A percentile compares a stretch with the other conserved stretches of the same genome.
Conservation (phyloP, 1,140 invertebrate genomes). For the Bombus pascuorum region DNA sequence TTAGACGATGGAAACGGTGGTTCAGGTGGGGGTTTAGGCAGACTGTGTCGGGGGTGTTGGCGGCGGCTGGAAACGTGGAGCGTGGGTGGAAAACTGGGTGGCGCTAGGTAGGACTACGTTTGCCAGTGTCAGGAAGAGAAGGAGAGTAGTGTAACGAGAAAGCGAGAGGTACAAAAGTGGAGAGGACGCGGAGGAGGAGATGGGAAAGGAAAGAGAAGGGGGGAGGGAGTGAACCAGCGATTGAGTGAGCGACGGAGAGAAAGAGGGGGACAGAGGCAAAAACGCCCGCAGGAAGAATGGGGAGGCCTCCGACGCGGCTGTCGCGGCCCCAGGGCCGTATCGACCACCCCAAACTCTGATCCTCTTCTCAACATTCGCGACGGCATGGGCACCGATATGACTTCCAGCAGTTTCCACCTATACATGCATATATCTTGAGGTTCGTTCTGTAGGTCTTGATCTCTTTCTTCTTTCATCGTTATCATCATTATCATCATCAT, state of each 20-base stretch:
- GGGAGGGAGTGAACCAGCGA: slow-evolving; percentile 18
- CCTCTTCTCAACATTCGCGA: slow-evolving; percentile 56
- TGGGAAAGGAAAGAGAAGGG: slow-evolving; percentile 5
- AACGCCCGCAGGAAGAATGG: slow-evolving; percentile 81
- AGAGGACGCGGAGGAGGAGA: neutral
- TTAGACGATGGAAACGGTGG: slow-evolving; percentile 50
- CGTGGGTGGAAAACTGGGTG: slow-evolving; percentile 64
- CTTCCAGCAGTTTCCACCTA: slow-evolving; percentile 66
- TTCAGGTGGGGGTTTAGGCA: slow-evolving; percentile 67
- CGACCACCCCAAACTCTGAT: slow-evolving; percentile 74
- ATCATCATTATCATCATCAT: too few relatives aligned
- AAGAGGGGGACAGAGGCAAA: slow-evolving; percentile 72
- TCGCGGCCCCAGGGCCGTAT: slow-evolving; percentile 80
- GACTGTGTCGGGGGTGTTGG: slow-evolving; percentile 57
- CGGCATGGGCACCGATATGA: slow-evolving; percentile 63
- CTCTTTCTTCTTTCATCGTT: slow-evolving; percentile 36
- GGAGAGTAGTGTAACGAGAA: neutral
- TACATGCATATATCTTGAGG: slow-evolving; percentile 49
- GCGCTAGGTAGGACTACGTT: slow-evolving; percentile 52
- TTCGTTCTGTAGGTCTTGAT: slow-evolving; percentile 42
- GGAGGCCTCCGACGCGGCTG: slow-evolving; percentile 78
- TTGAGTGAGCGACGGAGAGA: slow-evolving; percentile 18
- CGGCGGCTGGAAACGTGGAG: slow-evolving; percentile 62
- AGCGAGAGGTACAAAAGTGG: neutral
- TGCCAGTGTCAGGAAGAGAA: slow-evolving; percentile 29